Evolutionary conservation across 2,888 invertebrate species (phyloP), one percentile per base, ranked within the genome.

Genomic region (Vesta saturnalis): DNA sequence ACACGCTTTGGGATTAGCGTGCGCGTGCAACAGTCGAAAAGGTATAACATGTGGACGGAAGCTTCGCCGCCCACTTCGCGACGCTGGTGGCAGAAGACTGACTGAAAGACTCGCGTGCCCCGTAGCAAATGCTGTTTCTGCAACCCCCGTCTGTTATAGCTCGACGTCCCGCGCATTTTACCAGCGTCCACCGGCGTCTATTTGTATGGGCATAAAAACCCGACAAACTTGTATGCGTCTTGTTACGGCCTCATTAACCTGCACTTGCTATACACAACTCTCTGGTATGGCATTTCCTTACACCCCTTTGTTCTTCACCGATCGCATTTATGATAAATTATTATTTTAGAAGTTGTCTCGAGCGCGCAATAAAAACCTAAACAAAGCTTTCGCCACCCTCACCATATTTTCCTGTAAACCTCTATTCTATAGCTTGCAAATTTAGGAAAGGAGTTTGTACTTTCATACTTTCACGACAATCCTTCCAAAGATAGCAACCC

Each of bases 341-440:
- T 78, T 77, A 76, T 76, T 76, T 76, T 71, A 71, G 70, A 72
- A 72, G 74, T 70, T 74, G 75, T 77, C 77, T 76, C 75, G 54
- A 62, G 72, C 74, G 76, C 72, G 72, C 72, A 73, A 76, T 77
- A 77, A 78, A 77, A 78, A 77, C 77, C 77, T 76, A 77, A 78
- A 76, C 77, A 78, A 77, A 76, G 72, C 59, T 55, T 59, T 61
- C 57, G 57, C 60, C 39, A 61, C 58, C 61, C 57, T 54, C 43
- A 19, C 22, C 55, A 65, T 65, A 65, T 65, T 54, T 64, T 59
- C 39, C 19, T 56, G 46, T 60, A 58, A 66, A 69, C 49, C 49
- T 60, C 63, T 47, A 58, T 67, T 49, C 52, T 64, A 47, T 19
- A 35, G 47, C 22, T 35, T 60, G 3, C 16, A 68, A 67, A 64